phyloP scores from a whole-genome alignment of 2,113 vertebrate species.

The Empidonax alnorum region DNA sequence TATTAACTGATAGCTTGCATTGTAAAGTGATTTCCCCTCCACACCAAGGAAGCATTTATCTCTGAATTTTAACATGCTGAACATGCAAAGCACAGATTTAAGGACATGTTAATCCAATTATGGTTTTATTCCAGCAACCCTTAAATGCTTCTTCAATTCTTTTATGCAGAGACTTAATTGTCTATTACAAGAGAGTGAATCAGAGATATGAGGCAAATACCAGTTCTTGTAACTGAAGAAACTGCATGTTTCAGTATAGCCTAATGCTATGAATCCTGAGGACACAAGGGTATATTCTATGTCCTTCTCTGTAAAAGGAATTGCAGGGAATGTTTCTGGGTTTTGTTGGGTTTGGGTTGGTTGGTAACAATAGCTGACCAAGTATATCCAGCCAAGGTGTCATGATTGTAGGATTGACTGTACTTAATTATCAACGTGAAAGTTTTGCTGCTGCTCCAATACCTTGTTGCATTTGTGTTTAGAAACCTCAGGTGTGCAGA shows the following conservation, averaged over 20 bases:
- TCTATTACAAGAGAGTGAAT: background rate
- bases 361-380: accelerated
- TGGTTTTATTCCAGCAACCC: background rate
- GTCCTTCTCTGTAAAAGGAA: background rate
- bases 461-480: background rate
- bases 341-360: background rate
- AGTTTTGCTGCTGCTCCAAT: background rate
- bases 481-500: background rate
- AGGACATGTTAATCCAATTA: background rate
- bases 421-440: background rate
- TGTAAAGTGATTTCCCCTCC: background rate
- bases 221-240: background rate
- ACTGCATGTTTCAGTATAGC: background rate
- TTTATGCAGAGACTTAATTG: background rate
- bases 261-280: accelerated
- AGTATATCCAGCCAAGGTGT: background rate
- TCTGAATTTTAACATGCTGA: background rate
- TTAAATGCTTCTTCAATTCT: background rate
- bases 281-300: background rate
- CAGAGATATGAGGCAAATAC: background rate
- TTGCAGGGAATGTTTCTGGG: background rate
- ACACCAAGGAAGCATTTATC: background rate
- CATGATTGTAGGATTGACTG: background rate
- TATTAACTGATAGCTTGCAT: background rate
- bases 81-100: background rate